phyloP scores from a whole-genome alignment of 2,888 invertebrate species.

The Leucoma salicis region DNA sequence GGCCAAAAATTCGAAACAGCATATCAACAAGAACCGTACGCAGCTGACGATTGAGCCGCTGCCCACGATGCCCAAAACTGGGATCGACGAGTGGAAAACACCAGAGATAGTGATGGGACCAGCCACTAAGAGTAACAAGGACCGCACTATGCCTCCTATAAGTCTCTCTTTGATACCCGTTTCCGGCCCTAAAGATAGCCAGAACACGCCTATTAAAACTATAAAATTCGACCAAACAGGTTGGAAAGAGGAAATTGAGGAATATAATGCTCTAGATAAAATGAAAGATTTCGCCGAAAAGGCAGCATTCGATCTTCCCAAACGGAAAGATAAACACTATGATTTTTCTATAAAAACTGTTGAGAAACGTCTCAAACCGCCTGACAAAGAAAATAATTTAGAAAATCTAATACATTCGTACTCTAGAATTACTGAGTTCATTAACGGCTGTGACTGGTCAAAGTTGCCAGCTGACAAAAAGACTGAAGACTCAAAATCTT shows the following conservation, averaged over 20 bases:
- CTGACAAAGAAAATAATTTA: slow-evolving; percentile 63
- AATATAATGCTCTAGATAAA: slow-evolving; percentile 77
- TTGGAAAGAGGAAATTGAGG: slow-evolving; percentile 62
- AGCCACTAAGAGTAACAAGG: slow-evolving; percentile 54
- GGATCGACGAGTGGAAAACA: slow-evolving; percentile 60
- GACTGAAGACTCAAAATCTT: slow-evolving; percentile 54
- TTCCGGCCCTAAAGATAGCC: slow-evolving; percentile 54
- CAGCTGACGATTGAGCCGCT: slow-evolving; percentile 76
- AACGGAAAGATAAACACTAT: slow-evolving; percentile 50
- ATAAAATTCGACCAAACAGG: slow-evolving; percentile 55
- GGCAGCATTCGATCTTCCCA: slow-evolving; percentile 72
- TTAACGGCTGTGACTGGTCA: slow-evolving; percentile 77
- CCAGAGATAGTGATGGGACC: slow-evolving; percentile 65
- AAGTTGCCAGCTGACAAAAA: slow-evolving; percentile 56
- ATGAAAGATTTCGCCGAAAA: slow-evolving; percentile 79
- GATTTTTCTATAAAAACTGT: slow-evolving; percentile 39
- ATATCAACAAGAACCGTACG: slow-evolving; percentile 77
- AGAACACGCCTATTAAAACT: slow-evolving; percentile 59
- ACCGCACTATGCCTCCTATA: slow-evolving; percentile 72
- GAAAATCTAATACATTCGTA: slow-evolving; percentile 72
- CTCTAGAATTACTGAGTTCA: slow-evolving; percentile 74
- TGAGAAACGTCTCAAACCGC: slow-evolving; percentile 46
- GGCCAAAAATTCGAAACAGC: slow-evolving; percentile 67
- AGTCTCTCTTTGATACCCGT: slow-evolving; percentile 75
- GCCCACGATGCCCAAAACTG: slow-evolving; percentile 51